Conservation (phyloP, 2,888 invertebrate genomes). For the Magallana nippona region DNA sequence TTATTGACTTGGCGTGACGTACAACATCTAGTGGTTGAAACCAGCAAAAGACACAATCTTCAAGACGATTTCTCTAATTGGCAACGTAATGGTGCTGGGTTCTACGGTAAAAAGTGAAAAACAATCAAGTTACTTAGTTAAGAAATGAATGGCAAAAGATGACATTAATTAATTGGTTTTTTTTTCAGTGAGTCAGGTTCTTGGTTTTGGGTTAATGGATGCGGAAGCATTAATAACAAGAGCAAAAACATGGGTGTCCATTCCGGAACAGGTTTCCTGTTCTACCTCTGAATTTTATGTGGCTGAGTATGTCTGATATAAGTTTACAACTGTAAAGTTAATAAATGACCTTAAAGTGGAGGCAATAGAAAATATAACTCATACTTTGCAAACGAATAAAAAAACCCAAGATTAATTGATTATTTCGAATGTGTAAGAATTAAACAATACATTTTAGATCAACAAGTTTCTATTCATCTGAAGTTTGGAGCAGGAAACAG, state of each 20-base stretch:
- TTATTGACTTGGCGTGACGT: conserved; percentile 92
- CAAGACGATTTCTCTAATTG: conserved; percentile 22
- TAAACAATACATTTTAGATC: not conserved
- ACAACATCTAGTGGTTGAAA: conserved; percentile 91
- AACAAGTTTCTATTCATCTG: not conserved
- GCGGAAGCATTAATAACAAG: conserved; percentile 27
- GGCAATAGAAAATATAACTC: too few species aligned
- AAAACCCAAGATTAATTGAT: too few species aligned
- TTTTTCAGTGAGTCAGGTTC: conserved; percentile 37
- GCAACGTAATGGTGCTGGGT: conserved; percentile 48
- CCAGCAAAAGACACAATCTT: conserved; percentile 81
- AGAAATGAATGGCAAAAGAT: not conserved
- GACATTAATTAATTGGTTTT: not conserved
- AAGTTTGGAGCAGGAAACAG: not conserved
- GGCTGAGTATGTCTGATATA: not conserved
- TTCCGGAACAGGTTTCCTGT: conserved; percentile 15
- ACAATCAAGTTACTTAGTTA: not conserved
- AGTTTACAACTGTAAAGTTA: not conserved
- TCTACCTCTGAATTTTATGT: not conserved
- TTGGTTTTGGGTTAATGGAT: conserved; percentile 42
- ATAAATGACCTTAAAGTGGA: not conserved
- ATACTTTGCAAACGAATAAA: not conserved
- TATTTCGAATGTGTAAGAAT: not conserved
- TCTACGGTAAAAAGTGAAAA: conserved; percentile 30
- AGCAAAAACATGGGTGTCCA: conserved; percentile 2